Conservation (phyloP, 2,888 invertebrate genomes). For the Salticus scenicus region DNA sequence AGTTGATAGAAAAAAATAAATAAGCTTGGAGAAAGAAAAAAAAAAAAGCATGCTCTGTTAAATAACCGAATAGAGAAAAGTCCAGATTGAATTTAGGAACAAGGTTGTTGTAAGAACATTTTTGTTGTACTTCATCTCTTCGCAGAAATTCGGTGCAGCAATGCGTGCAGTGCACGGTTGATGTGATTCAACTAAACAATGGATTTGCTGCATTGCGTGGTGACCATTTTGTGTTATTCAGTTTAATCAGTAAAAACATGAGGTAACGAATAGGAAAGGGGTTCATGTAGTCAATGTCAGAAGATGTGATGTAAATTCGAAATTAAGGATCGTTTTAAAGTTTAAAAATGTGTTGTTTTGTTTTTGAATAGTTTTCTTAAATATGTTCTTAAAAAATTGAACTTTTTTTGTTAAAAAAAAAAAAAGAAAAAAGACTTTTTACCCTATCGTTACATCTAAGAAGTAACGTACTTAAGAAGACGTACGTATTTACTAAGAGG, state of each 20-base stretch:
- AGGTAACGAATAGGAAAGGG: background rate
- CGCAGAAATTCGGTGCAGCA: background rate
- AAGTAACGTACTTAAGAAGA: too few species aligned
- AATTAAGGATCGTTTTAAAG: too few species aligned
- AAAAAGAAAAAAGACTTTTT: too few species aligned
- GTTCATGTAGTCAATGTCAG: background rate
- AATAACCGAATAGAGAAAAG: constrained; percentile 5
- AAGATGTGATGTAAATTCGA: background rate
- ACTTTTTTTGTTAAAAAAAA: too few species aligned
- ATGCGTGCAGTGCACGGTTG: background rate
- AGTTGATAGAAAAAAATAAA: constrained; percentile 3
- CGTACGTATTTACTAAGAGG: too few species aligned
- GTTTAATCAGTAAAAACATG: too few species aligned
- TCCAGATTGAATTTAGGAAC: background rate
- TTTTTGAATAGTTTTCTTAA: too few species aligned
- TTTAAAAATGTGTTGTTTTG: too few species aligned
- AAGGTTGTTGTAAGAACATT: constrained; percentile 1
- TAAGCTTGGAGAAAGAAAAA: too few species aligned
- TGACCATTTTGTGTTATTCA: background rate
- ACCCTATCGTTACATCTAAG: too few species aligned
- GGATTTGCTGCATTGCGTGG: background rate
- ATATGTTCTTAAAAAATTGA: too few species aligned
- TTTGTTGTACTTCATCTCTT: too few species aligned
- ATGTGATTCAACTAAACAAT: background rate
- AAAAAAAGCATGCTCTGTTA: background rate